Evolutionary conservation across 2,888 invertebrate species (phyloP).

Genomic region (Trichopoda pennipes): DNA sequence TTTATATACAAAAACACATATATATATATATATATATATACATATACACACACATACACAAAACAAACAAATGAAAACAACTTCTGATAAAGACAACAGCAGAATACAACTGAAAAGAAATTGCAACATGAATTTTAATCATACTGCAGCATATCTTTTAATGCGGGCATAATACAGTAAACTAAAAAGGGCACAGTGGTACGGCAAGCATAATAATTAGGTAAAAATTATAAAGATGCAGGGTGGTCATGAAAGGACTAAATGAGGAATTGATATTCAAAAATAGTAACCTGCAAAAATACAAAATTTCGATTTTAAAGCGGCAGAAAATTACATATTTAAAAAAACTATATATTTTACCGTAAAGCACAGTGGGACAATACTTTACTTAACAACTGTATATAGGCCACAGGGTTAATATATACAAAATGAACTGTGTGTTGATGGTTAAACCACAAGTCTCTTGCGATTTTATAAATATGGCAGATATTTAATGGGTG

Average conservation of each 20-base stretch:
- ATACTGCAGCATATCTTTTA: conserved; percentile 49
- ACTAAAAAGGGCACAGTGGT: conserved; percentile 14
- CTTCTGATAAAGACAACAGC: background rate
- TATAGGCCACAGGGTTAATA: too few relatives aligned
- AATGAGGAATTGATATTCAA: background rate
- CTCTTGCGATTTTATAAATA: too few relatives aligned
- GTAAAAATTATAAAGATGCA: too few relatives aligned
- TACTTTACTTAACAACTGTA: too few relatives aligned
- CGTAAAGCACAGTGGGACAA: background rate
- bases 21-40: background rate
- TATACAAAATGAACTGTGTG: too few relatives aligned
- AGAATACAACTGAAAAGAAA: conserved; percentile 4
- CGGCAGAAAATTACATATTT: background rate
- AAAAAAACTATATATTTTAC: too few relatives aligned
- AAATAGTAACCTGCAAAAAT: background rate
- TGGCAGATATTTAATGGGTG: too few relatives aligned
- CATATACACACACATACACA: too few relatives aligned
- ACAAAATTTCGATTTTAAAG: background rate
- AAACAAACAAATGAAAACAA: conserved; percentile 7
- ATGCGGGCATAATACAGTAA: conserved; percentile 60
- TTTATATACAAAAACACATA: conserved; percentile 20
- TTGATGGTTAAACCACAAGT: too few relatives aligned
- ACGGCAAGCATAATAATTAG: background rate
- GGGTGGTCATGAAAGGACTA: too few relatives aligned
- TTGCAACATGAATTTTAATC: conserved; percentile 63